Evolutionary conservation across 2,113 vertebrate species (phyloP).

Genomic region (Psammodynastes pulverulentus): DNA sequence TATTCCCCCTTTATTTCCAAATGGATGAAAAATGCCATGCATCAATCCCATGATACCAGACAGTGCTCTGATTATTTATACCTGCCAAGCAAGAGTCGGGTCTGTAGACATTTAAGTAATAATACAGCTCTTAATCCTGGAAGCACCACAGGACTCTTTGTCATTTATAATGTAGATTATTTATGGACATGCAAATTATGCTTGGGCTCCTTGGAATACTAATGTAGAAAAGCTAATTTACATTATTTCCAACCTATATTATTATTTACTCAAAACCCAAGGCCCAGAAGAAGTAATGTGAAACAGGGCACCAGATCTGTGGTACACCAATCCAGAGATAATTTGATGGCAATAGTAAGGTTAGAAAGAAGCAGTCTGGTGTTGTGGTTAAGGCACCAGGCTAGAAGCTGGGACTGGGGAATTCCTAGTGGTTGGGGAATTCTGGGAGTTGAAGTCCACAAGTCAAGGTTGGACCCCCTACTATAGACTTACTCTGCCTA

Average conservation of each 20-base stretch:
- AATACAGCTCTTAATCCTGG: not conserved
- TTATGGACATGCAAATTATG: not conserved
- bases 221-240: not conserved
- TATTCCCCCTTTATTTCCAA: not conserved
- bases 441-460: not conserved
- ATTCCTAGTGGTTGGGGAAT: not conserved
- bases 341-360: not conserved
- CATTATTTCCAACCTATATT: not conserved
- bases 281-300: not conserved
- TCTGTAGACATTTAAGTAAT: not conserved
- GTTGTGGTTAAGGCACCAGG: not conserved
- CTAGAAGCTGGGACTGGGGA: not conserved
- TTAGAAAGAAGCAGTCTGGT: not conserved
- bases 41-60: not conserved
- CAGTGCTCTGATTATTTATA: not conserved
- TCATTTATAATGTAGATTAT: not conserved
- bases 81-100: not conserved
- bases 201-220: not conserved
- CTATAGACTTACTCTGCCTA: not conserved
- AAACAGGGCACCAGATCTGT: not conserved
- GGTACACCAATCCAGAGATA: not conserved
- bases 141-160: not conserved
- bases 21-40: not conserved
- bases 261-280: not conserved
- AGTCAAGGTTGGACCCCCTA: too few species aligned